Conservation (phyloP, 1,140 invertebrate species). For the Drosophila ficusphila region DNA sequence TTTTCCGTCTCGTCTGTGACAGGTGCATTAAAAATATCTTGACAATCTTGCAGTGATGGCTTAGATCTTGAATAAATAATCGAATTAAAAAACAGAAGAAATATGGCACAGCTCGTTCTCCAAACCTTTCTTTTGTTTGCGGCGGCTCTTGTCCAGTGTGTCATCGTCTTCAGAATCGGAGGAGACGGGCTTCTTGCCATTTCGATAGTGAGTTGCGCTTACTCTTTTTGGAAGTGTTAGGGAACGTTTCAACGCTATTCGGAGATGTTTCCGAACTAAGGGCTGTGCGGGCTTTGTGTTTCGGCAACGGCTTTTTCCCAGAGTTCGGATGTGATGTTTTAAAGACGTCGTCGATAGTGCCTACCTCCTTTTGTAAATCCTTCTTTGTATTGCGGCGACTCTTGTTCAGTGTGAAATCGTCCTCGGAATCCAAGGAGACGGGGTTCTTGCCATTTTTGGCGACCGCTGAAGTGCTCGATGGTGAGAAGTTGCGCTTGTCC, state of each 20-base stretch:
- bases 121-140: too few relatives aligned
- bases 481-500: slow-evolving; percentile 32
- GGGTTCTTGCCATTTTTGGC: slow-evolving; percentile 39
- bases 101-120: too few relatives aligned
- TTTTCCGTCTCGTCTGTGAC: too few relatives aligned
- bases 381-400: too few relatives aligned
- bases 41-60: too few relatives aligned
- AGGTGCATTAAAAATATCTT: too few relatives aligned
- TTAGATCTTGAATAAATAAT: too few relatives aligned
- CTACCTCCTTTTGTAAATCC: too few relatives aligned
- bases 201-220: slow-evolving; percentile 16
- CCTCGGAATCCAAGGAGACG: slow-evolving; percentile 1
- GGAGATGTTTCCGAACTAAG: neutral
- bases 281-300: slow-evolving; percentile 26
- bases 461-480: slow-evolving; percentile 8
- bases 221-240: slow-evolving; percentile 56
- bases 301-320: neutral
- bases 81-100: too few relatives aligned
- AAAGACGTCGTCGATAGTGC: slow-evolving; percentile 1
- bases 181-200: slow-evolving; percentile 27
- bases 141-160: slow-evolving; percentile 1
- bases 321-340: neutral
- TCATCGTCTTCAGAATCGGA: slow-evolving; percentile 13
- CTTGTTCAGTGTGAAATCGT: slow-evolving; percentile 7
- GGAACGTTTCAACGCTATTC: slow-evolving; percentile 57